Conservation (phyloP, 2,113 vertebrate species). For the Sus scrofa region DNA sequence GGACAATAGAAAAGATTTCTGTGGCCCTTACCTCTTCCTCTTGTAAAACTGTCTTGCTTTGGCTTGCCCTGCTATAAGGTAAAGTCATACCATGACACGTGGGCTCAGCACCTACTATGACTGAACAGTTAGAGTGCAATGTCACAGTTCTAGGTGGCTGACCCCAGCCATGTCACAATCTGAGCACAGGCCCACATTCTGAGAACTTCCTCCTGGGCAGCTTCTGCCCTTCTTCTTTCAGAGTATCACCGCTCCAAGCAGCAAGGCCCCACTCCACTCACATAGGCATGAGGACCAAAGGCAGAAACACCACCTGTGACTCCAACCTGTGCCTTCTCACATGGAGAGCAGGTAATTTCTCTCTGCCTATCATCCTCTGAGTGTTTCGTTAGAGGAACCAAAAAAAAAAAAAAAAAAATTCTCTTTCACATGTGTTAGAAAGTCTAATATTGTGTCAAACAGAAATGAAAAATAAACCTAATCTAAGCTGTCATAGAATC, state of each 20-base stretch:
- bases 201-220: not conserved
- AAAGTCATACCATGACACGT: not conserved
- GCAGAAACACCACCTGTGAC: not conserved
- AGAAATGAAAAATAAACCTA: slow-evolving; percentile 86
- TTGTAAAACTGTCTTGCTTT: slow-evolving; percentile 8
- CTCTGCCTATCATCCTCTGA: not conserved
- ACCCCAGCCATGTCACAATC: not conserved
- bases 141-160: not conserved
- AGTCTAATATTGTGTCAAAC: slow-evolving; percentile 82
- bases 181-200: not conserved
- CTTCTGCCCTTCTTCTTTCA: not conserved
- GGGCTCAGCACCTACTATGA: not conserved
- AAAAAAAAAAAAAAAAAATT: slow-evolving; percentile 13
- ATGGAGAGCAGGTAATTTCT: not conserved
- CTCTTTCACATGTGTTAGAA: slow-evolving; percentile 59
- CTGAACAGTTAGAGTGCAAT: not conserved
- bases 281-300: not conserved
- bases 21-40: not conserved
- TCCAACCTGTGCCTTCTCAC: not conserved
- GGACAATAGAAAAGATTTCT: not conserved
- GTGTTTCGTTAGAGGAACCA: slow-evolving; percentile 37
- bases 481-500: slow-evolving; percentile 84
- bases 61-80: not conserved
- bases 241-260: not conserved
- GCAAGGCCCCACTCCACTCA: not conserved